These are phyloP conservation scores for Phaetusa simplex DNA, from an alignment of 2,113 vertebrate genomes.

Conservation along the genomic window DNA sequence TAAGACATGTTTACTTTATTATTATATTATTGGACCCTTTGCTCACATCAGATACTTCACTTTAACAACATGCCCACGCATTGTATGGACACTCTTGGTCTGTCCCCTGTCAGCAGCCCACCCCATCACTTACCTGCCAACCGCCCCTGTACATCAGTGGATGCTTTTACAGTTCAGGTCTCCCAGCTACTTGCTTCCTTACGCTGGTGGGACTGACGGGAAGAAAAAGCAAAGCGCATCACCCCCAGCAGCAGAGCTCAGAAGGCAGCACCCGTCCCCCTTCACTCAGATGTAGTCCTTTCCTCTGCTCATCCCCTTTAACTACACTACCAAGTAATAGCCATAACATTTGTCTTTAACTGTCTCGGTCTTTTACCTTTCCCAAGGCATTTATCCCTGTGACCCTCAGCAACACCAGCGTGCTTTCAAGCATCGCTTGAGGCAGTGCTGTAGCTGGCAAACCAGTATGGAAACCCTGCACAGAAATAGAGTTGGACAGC, in stretches of 20 bases:
- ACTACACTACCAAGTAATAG: not conserved
- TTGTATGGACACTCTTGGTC: too few relatives aligned
- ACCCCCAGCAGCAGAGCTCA: rapidly evolving
- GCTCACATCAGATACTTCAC: not conserved
- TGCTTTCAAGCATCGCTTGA: too few relatives aligned
- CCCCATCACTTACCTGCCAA: not conserved
- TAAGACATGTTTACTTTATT: not conserved
- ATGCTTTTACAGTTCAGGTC: not conserved
- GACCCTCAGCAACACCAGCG: not conserved
- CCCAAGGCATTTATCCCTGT: not conserved
- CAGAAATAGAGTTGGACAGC: not conserved
- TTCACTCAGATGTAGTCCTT: not conserved
- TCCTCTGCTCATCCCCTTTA: not conserved
- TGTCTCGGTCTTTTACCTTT: not conserved
- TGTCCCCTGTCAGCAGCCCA: not conserved
- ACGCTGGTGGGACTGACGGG: not conserved
- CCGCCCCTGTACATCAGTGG: not conserved
- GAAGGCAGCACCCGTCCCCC: not conserved
- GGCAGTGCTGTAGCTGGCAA: not conserved
- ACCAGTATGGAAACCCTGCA: not conserved
- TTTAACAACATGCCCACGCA: not conserved
- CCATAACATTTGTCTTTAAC: not conserved
- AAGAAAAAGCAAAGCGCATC: not conserved
- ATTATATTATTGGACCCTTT: not conserved
- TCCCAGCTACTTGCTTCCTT: not conserved